Conservation (phyloP, 2,888 invertebrate species). For the Nephrotoma flavescens region DNA sequence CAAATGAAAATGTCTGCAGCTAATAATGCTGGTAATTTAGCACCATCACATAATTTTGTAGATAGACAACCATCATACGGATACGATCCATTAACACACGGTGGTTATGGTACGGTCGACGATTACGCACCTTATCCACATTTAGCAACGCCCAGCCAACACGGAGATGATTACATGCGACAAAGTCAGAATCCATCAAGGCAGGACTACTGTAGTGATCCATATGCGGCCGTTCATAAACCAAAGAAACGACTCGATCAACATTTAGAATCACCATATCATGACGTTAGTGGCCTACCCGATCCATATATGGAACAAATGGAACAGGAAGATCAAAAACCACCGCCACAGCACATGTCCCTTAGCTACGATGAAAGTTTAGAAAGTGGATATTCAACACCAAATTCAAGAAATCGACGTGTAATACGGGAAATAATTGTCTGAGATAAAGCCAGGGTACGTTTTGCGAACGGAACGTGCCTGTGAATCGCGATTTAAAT, state of each 20-base stretch:
- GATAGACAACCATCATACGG: conserved; percentile 56
- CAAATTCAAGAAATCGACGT: conserved; percentile 80
- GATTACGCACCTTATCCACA: conserved; percentile 79
- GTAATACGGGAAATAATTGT: conserved; percentile 93
- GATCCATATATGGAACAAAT: conserved; percentile 73
- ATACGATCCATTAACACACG: conserved; percentile 65
- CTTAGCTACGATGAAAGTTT: conserved; percentile 86
- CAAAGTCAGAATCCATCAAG: conserved; percentile 70
- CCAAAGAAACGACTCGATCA: conserved; percentile 70
- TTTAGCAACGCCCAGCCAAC: conserved; percentile 47
- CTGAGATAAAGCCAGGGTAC: conserved; percentile 22
- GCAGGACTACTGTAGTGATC: conserved; percentile 77
- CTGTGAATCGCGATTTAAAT: conserved; percentile 5
- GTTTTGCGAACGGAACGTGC: conserved; percentile 17
- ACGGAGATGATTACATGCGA: conserved; percentile 53
- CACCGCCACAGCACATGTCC: conserved; percentile 69
- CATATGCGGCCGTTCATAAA: conserved; percentile 79
- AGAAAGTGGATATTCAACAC: conserved; percentile 88
- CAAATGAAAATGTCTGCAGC: conserved; percentile 83
- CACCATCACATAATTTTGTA: conserved; percentile 42
- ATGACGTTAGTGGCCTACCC: conserved; percentile 83
- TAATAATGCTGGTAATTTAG: conserved; percentile 47
- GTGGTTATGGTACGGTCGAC: conserved; percentile 67
- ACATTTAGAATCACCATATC: conserved; percentile 74
- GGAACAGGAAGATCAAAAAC: conserved; percentile 52